Conservation (phyloP, 2,797 vertebrate genomes). For the Helarctos malayanus region DNA sequence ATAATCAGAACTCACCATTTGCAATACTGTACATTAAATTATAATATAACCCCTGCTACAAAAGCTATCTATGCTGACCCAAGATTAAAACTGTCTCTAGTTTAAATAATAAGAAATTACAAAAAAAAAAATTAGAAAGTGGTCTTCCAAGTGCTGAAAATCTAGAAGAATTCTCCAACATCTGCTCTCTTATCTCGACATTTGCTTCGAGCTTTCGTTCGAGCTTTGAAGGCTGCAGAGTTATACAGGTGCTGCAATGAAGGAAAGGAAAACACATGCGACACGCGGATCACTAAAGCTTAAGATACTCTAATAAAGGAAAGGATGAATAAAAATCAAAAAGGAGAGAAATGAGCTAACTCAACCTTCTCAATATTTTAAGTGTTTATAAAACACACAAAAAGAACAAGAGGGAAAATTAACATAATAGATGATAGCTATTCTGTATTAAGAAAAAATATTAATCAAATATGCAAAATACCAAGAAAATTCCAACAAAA, state of each 20-base stretch:
- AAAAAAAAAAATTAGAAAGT: slow-evolving; percentile 56
- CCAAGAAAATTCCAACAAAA: not conserved
- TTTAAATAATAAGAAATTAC: slow-evolving; percentile 81
- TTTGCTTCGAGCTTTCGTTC: slow-evolving; percentile 98
- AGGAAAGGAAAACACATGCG: slow-evolving; percentile 48
- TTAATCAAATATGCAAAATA: not conserved
- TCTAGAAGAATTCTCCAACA: slow-evolving; percentile 96
- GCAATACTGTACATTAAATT: slow-evolving; percentile 82
- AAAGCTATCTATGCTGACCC: slow-evolving; percentile 77
- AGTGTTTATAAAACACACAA: not conserved
- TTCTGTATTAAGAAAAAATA: not conserved
- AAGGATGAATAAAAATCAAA: not conserved
- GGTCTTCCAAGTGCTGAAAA: slow-evolving; percentile 72
- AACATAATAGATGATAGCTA: not conserved
- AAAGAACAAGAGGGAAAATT: not conserved
- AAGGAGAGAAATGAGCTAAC: not conserved
- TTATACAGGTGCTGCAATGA: slow-evolving; percentile 96
- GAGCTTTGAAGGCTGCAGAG: slow-evolving; percentile 98
- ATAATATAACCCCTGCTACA: slow-evolving; percentile 70
- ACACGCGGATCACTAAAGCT: not conserved
- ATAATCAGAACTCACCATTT: slow-evolving; percentile 76
- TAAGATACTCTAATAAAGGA: not conserved
- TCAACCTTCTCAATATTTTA: not conserved
- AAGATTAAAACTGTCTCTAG: slow-evolving; percentile 74
- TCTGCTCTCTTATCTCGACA: slow-evolving; percentile 98